phyloP scores from a whole-genome alignment of 1,140 invertebrate species.

The Drosophila sproati region DNA sequence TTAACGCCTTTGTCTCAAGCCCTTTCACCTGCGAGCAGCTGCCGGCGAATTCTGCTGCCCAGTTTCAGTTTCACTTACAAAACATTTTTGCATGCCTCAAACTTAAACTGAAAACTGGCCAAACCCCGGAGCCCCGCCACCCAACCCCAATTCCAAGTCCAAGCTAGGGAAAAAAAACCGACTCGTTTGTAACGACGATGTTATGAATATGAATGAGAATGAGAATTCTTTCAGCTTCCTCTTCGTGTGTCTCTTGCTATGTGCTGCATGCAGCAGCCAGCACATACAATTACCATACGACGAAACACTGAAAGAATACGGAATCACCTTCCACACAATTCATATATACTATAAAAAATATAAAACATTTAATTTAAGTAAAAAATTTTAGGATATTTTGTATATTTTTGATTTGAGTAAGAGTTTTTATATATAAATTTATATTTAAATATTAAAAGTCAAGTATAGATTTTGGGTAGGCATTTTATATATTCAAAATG shows the following conservation, averaged over 20 bases:
- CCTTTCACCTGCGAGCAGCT: slow-evolving; percentile 35
- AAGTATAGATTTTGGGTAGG: no score
- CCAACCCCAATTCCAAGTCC: slow-evolving; percentile 2
- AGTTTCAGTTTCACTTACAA: slow-evolving; percentile 49
- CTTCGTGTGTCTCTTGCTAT: slow-evolving; percentile 25
- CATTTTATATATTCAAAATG: no score
- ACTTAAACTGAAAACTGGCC: slow-evolving; percentile 34
- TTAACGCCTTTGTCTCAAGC: slow-evolving; percentile 38
- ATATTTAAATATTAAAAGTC: no score
- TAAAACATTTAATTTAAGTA: not conserved
- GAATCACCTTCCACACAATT: slow-evolving; percentile 5
- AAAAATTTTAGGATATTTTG: not conserved
- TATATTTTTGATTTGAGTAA: not conserved
- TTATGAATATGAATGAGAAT: slow-evolving; percentile 79
- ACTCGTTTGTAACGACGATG: slow-evolving; percentile 69
- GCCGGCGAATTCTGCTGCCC: slow-evolving; percentile 7
- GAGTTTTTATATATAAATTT: no score
- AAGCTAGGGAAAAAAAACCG: slow-evolving; percentile 36
- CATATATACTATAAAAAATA: slow-evolving; percentile 17
- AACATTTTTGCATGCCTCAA: slow-evolving; percentile 31
- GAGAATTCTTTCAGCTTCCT: slow-evolving; percentile 10
- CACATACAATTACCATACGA: slow-evolving; percentile 46
- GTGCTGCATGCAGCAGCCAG: slow-evolving; percentile 8
- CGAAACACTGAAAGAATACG: slow-evolving; percentile 19
- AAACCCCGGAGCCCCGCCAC: not conserved